Base-by-base conservation (phyloP, 2,888 invertebrate genomes). In the Hipparchia sbordonii region DNA sequence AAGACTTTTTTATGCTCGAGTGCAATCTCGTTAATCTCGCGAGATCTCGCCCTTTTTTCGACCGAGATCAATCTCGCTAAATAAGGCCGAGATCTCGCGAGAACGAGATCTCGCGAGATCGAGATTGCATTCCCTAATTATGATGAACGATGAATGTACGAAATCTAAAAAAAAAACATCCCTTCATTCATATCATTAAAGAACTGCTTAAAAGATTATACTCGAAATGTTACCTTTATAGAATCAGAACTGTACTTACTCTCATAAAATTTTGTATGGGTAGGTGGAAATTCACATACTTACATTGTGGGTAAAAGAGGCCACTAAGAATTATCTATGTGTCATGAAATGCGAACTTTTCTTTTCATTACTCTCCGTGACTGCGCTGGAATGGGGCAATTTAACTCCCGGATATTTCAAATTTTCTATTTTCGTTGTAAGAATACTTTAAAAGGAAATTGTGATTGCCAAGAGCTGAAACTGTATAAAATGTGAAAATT, bases 291-390 rank as follows among this genome's bases (percentile, higher is more conserved):
- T 88, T 86, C 85, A 83, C 87, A 85, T 88, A 88, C n/a, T n/a
- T n/a, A n/a, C 86, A 89, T 87, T 89, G 86, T 88, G 87, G 87
- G 87, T 87, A 88, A 89, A 87, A 81, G 85, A 83, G 87, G 82
- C 81, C 85, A 89, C 87, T 87, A 88, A 81, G 84, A 82, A 84
- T 88, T 87, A 39, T 39, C 39, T 39, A 89, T 87, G 85, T 86
- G 86, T 87, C 87, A 82, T 85, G 84, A 87, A 88, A 86, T 81
- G 83, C 79, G 77, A 87, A 88, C 84, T 89, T 87, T 88, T 88
- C 87, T 86, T 87, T 89, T 88, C 88, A 88, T 89, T 87, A 85
- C 84, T 81, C 83, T 82, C 82, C 85, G 82, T 83, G 81, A 79
- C 78, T 80, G 81, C 80, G 77, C 78, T 79, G 79, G 81, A 86